Evolutionary conservation across 2,113 vertebrate genomes (phyloP).

Genomic region (Parotia lawesii): DNA sequence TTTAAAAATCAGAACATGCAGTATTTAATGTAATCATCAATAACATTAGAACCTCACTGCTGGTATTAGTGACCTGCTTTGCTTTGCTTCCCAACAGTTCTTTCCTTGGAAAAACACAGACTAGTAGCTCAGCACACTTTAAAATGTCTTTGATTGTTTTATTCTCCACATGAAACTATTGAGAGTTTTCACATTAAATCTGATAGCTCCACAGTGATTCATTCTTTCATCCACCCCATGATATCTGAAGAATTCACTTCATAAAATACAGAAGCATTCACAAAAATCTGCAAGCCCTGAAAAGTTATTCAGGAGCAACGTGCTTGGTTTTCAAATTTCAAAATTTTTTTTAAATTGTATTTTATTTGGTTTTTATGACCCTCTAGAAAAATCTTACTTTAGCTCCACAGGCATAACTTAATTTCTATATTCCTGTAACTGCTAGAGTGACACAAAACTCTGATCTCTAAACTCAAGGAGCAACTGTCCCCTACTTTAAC

Average conservation of each 20-base stretch:
- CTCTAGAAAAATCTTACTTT: not conserved
- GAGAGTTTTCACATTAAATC: not conserved
- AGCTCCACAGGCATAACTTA: not conserved
- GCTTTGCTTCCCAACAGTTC: not conserved
- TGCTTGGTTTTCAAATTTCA: accelerated
- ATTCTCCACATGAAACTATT: not conserved
- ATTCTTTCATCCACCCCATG: not conserved
- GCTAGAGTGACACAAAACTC: not conserved
- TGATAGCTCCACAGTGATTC: not conserved
- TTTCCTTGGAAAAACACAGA: not conserved
- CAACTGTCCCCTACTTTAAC: not conserved
- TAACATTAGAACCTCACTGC: not conserved
- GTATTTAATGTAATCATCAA: not conserved
- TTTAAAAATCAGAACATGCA: not conserved
- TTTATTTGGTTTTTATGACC: not conserved
- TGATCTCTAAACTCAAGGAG: not conserved
- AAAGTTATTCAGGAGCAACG: not conserved
- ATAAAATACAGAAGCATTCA: not conserved
- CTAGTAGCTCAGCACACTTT: not conserved
- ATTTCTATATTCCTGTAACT: not conserved
- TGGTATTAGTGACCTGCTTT: not conserved
- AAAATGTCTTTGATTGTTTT: not conserved
- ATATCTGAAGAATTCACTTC: not conserved
- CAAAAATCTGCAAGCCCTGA: not conserved
- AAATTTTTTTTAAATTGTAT: not conserved